Base-by-base conservation (phyloP, 1,140 invertebrate species). In the Anthonomus grandis region DNA sequence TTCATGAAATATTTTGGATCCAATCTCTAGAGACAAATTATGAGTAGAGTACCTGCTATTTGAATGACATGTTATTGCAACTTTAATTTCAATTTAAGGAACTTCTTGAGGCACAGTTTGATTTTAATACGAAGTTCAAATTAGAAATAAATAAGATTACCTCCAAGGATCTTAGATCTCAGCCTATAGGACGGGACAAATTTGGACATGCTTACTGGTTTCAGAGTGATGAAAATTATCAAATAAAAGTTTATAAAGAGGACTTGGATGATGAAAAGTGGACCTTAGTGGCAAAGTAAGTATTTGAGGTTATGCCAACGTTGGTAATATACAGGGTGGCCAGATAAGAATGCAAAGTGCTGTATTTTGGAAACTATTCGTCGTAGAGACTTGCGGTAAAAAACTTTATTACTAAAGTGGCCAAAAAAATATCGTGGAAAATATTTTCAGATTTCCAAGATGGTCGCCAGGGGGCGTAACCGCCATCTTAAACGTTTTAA, bases 211-310 rank as follows among this genome's bases (percentile, higher is more conserved):
- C 86, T 5, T 98, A 98, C 74, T 98, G 95, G 94, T 87, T 88
- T 69, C 90, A 96, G 66, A 78, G 92, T 56, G 95, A 98, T 73
- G 82, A 86, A 60, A 86, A 91, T 49, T 84, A 86, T 64, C 95
- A 97, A 77, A 79, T 98, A 36, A 81, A 91, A 59, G 83, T 98
- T 18, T 98, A 96, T 73, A 86, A 86, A 67, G 95, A 98, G 78
- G 92, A 97, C 71, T 83, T 90, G 50, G 95, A 97, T 77, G 94
- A 97, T 70, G 93, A 97, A 71, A 92, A 90, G 13, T 98, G 94
- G 94, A 85, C 90, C 70, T 77, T 97, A 31, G 86, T 97, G 59
- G 94, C 93, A 58, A 91, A 84, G 86, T 93, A 79, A 23, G n/a
- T n/a, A n/a, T n/a, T n/a, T n/a, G n/a, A n/a, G n/a, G n/a, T n/a